Evolutionary conservation across 2,113 vertebrate genomes (phyloP).

Genomic region (Zosterops japonicus): DNA sequence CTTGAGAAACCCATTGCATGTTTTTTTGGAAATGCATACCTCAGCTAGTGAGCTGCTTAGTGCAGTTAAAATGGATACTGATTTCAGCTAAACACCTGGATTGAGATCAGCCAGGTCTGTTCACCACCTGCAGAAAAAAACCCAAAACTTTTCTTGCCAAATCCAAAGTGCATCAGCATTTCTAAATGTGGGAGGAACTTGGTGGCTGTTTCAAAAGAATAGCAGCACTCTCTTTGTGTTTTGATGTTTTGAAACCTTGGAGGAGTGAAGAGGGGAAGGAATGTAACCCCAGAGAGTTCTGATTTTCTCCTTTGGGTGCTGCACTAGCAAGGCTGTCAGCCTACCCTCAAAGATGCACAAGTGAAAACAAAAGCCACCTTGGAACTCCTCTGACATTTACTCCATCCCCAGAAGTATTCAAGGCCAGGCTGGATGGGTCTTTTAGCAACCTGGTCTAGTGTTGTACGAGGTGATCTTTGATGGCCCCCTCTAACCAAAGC

Average conservation of each 20-base stretch:
- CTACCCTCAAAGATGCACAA: neutral
- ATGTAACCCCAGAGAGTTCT: neutral
- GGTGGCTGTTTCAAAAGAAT: neutral
- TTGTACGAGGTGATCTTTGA: neutral
- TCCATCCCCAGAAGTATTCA: neutral
- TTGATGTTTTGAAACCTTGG: neutral
- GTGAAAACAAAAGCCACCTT: neutral
- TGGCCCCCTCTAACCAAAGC: neutral
- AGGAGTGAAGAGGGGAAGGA: rapidly evolving
- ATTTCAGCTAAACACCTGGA: neutral
- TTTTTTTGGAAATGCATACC: neutral
- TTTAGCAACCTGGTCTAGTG: neutral
- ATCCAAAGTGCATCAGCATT: neutral
- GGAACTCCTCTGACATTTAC: neutral
- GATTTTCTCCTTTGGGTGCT: neutral
- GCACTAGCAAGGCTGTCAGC: neutral
- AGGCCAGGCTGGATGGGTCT: neutral
- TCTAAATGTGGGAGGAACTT: neutral
- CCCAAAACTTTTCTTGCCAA: neutral
- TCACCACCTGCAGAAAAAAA: neutral
- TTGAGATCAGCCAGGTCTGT: neutral
- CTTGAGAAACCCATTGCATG: neutral
- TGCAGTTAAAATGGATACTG: neutral
- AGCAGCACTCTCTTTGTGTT: neutral
- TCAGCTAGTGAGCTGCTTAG: neutral